Base-by-base conservation (phyloP, 2,888 invertebrate genomes). In the Dexiosoma caninum region DNA sequence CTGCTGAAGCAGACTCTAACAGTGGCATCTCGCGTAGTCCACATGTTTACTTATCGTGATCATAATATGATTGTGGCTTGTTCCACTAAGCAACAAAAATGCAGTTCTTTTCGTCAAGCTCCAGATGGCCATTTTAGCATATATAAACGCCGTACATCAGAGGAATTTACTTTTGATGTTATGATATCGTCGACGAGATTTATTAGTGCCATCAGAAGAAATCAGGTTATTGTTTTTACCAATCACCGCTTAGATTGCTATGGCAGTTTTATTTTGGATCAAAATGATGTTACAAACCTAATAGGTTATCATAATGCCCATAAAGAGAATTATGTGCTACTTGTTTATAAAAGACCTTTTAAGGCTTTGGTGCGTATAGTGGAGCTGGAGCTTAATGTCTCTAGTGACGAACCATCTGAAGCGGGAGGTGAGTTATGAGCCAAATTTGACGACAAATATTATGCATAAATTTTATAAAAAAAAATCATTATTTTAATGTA, bases 191-290 rank as follows among this genome's bases (percentile, higher is more conserved):
- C 85, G 2, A 78, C 83, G 0, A 82, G 86, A 42, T 85, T 88
- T 32, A 67, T 89, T 35, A 83, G 87, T 12, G 88, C 85, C 0
- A 82, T 86, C 0, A 85, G 86, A 1, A 82, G 70, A 30, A 80
- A 83, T 44, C 86, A 86, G 30, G 82, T 89, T 2, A 64, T 85
- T 40, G 84, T 88, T 12, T 88, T 86, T 62, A 85, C 86, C 3
- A 87, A 83, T 64, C 82, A 85, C 7, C 85, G 86, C 1, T 71
- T 89, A 81, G 88, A 89, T 66, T 89, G 89, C 75, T 88, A 86
- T 69, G 86, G 85, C 14, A 87, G 85, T 23, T 88, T 87, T 19
- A 79, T 75, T 0, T 82, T 83, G 0, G 83, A 85, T n/a, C 82
- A 84, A 6, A 32, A 57, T 9, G 80, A 85, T 23, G 84, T 87